Conservation (phyloP, 2,113 vertebrate genomes). For the Silurus asotus region DNA sequence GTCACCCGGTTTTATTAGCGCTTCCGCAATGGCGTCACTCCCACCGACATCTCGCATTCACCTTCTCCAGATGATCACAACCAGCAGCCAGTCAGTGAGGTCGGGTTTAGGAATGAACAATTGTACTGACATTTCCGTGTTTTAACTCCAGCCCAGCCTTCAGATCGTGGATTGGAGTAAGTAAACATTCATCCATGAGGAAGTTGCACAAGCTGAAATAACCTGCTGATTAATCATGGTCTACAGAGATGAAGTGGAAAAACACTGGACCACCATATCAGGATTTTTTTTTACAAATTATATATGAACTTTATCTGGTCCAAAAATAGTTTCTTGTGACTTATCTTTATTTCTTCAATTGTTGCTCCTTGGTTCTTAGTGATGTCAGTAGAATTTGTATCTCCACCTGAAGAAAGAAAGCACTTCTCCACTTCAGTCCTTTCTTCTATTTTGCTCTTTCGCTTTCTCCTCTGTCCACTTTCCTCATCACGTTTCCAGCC, state of each 20-base stretch:
- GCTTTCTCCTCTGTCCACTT: not conserved
- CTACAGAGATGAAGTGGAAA: not conserved
- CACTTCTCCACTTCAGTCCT: not conserved
- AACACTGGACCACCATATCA: not conserved
- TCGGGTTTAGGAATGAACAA: not conserved
- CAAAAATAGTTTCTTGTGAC: not conserved
- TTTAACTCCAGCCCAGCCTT: not conserved
- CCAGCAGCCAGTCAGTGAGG: not conserved
- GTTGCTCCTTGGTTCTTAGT: not conserved
- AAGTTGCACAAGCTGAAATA: slow-evolving; percentile 33
- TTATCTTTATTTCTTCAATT: not conserved
- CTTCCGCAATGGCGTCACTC: slow-evolving; percentile 5
- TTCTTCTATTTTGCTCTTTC: not conserved
- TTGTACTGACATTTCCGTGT: not conserved
- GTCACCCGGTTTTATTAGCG: not conserved
- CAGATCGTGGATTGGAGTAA: not conserved
- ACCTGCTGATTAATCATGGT: slow-evolving; percentile 28
- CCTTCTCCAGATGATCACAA: not conserved
- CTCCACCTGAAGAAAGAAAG: not conserved
- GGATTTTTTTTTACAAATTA: not conserved
- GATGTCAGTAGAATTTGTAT: too few relatives aligned
- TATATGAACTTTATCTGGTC: not conserved
- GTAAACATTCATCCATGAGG: slow-evolving; percentile 19
- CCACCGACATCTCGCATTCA: not conserved
- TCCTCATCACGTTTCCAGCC: not conserved